A percentile compares a stretch with the other conserved stretches of the same genome.
phyloP scores from a whole-genome alignment of 2,888 invertebrate species.

The Eupelmus urozonus region DNA sequence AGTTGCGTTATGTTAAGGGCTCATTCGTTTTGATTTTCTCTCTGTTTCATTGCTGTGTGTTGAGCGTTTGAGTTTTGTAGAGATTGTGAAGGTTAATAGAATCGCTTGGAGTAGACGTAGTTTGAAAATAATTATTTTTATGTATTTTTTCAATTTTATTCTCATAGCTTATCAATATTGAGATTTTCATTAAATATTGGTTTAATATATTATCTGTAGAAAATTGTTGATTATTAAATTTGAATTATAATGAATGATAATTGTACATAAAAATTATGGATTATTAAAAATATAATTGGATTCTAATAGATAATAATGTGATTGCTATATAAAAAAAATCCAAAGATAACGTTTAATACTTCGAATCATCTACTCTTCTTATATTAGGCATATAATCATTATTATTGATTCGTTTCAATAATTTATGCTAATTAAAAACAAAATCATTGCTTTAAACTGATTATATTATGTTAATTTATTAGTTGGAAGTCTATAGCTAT shows the following conservation, averaged over 20 bases:
- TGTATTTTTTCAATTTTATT: background rate
- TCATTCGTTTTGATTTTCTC: constrained; percentile 21
- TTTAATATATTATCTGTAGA: too few species aligned
- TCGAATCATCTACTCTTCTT: background rate
- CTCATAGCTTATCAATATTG: background rate
- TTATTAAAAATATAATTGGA: too few species aligned
- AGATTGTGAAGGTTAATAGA: background rate
- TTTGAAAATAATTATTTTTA: too few species aligned
- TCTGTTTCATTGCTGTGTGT: too few species aligned
- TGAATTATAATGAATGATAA: too few species aligned
- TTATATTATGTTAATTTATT: constrained; percentile 41
- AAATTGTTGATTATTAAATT: too few species aligned
- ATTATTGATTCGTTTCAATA: constrained; percentile 22
- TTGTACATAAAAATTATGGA: too few species aligned
- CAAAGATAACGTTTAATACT: background rate
- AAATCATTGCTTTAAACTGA: constrained; percentile 7
- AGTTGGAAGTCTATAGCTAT: background rate
- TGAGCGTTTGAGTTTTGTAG: background rate
- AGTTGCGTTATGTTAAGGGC: background rate
- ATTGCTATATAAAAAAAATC: too few species aligned
- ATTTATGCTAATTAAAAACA: constrained; percentile 33
- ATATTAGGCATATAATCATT: too few species aligned
- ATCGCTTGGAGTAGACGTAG: too few species aligned
- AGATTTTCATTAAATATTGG: too few species aligned
- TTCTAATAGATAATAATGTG: too few species aligned